Base-by-base conservation (phyloP, 1,140 invertebrate genomes). In the Rhagoletis zephyria region DNA sequence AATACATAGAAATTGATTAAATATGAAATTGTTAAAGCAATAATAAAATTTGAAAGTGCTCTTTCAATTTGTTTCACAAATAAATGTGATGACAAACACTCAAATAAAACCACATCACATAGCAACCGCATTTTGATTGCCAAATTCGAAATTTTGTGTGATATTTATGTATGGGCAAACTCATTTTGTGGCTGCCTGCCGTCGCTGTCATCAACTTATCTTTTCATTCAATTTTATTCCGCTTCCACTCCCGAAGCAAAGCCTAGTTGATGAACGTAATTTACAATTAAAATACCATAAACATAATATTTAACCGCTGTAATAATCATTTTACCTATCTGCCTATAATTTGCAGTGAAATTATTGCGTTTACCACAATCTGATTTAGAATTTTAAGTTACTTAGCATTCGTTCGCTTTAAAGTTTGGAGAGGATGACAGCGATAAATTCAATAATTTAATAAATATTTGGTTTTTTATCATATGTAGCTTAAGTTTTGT, bases 301-400 rank as follows among this genome's bases (percentile, higher is more conserved):
- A 40, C 64, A 67, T 67, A 3, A 30, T 67, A 67, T 67, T 30
- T 67, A 67, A 67, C 19, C 19, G 30, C 30, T 40, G 64, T 40
- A 67, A 67, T 67, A 67, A 67, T 40, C 64, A 67, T 30, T 67
- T 67, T 67, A 67, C 40, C 64, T 67, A 67, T 67, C 40, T 42
- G 19, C 19, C 19, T 10, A 3, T 42, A 67, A 40, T 67, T 67
- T 30, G 30, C 30, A 30, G 64, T 67, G n/a, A n/a, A 67, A 42
- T 67, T 40, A 67, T 67, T 67, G 30, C 3, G 64, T 10, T 67
- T 67, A 30, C 40, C 64, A 10, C 30, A 67, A 67, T 10, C 12
- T 9, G 19, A 3, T 67, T n/a, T 40, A 30, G 64, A 12, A 67
- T 12, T 67, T 30, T 30, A 30, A 30, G 30, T 30, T 30, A 30